Conservation (phyloP, 1,140 invertebrate species). For the Drosophila bocki region DNA sequence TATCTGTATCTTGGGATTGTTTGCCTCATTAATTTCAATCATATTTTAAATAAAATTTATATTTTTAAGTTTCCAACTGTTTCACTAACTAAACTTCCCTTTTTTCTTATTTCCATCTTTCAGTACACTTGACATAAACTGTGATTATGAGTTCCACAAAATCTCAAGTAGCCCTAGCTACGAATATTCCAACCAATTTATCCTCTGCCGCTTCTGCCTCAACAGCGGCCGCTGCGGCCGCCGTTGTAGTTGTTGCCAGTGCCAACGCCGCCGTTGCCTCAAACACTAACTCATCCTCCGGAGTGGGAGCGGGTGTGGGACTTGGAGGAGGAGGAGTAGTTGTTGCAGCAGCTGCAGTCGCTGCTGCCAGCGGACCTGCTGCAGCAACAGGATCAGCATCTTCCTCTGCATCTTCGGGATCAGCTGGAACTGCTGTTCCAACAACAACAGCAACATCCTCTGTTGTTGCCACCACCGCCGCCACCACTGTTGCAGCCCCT, state of each 20-base stretch:
- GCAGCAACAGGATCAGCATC: constrained; percentile 30
- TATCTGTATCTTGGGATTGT: background rate
- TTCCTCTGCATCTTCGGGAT: constrained; percentile 27
- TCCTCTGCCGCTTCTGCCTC: constrained; percentile 72
- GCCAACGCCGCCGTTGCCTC: constrained; percentile 71
- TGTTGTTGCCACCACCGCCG: constrained; percentile 8
- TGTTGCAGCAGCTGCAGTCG: background rate
- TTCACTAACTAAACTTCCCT: background rate
- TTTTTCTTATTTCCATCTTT: constrained; percentile 26
- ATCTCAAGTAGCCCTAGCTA: constrained; percentile 85
- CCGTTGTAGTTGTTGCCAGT: constrained; percentile 77
- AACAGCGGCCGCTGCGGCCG: constrained; percentile 71
- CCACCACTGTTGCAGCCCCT: constrained; percentile 11
- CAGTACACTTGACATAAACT: constrained; percentile 83
- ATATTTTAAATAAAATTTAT: background rate
- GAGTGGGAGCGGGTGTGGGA: constrained; percentile 35
- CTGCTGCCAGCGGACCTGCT: constrained; percentile 4
- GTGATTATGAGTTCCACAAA: constrained; percentile 85
- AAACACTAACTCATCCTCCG: constrained; percentile 45
- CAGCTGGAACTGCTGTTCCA: constrained; percentile 31
- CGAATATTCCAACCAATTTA: constrained; percentile 85
- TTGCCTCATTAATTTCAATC: no score
- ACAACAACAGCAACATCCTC: constrained; percentile 33
- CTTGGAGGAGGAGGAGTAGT: constrained; percentile 22
- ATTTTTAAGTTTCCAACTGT: background rate